These are phyloP conservation scores for Aporrectodea caliginosa DNA, from an alignment of 1,140 invertebrate genomes.

Conservation along the genomic window DNA sequence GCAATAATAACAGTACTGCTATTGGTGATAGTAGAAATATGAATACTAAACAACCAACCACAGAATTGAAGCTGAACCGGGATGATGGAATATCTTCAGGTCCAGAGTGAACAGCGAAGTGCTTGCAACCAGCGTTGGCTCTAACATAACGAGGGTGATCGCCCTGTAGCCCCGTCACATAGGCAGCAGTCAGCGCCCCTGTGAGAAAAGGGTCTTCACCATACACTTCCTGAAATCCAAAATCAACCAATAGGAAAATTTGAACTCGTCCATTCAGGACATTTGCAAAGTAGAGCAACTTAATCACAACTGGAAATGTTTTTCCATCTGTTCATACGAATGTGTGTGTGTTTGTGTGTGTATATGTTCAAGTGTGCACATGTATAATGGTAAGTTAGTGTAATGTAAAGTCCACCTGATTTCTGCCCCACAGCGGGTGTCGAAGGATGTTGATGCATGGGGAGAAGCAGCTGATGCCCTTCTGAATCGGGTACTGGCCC, in stretches of 20 bases:
- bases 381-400: no score
- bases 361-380: no score
- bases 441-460: constrained; percentile 53
- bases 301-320: no score
- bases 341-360: no score
- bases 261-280: no score
- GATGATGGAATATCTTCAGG: constrained; percentile 36
- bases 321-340: no score
- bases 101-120: constrained; percentile 26
- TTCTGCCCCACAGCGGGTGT: constrained; percentile 51
- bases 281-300: no score
- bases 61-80: constrained; percentile 29
- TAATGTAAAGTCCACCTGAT: constrained; percentile 38
- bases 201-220: constrained; percentile 35
- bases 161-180: constrained; percentile 31
- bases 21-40: no score
- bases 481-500: constrained; percentile 40
- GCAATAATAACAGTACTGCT: no score
- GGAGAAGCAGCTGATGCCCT: constrained; percentile 50
- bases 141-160: constrained; percentile 28
- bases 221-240: constrained; percentile 30
- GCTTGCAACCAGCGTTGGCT: constrained; percentile 35
- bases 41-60: background rate
- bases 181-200: constrained; percentile 27
- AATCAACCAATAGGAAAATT: no score